Evolutionary conservation across 2,113 vertebrate species (phyloP), one percentile per base, ranked within the genome.

Genomic region (Fregetta grallaria): DNA sequence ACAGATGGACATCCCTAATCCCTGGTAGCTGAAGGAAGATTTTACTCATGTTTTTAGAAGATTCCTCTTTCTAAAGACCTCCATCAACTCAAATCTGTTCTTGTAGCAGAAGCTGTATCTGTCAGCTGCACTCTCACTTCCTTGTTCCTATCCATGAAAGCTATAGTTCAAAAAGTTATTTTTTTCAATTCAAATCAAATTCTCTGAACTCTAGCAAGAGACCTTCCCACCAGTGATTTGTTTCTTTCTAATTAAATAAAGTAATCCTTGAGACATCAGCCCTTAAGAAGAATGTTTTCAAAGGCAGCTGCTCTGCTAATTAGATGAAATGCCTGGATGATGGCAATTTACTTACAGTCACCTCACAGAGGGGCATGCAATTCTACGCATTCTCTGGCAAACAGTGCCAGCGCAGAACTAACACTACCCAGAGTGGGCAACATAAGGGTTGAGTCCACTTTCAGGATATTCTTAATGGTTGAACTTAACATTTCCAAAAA

Each of bases 1-100:
- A 19, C 95, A 96, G 95, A 96, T 97, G 96, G 96, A 76, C 89
- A 80, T 81, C 79, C 86, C 68, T 96, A 98, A 97, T 96, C 95
- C 92, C 58, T 58, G 6, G 56, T 72, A 94, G 77, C 66, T 45
- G 62, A 88, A 91, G 77, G 76, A 78, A 82, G 92, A 67, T 93
- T 97, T 97, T 80, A 50, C 66, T 82, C 3, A 5, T 94, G 89
- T 89, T 95, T 95, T 96, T 61, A 95, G 55, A 94, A 78, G 58
- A 94, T 55, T 81, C 50, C 30, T 86, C 36, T 76, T 94, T 92
- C 82, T 86, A 90, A 95, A 94, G 87, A 88, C 36, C 66, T 72
- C 49, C 49, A 91, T 80, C 70, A 82, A 27, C 20, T 65, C 62
- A 92, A 90, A 91, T 72, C 92, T 87, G 59, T 2, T 75, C 95